Evolutionary conservation across 2,797 vertebrate species (phyloP), one percentile per base, ranked within the genome.

Genomic region (Enteromius afrohamiltoni): DNA sequence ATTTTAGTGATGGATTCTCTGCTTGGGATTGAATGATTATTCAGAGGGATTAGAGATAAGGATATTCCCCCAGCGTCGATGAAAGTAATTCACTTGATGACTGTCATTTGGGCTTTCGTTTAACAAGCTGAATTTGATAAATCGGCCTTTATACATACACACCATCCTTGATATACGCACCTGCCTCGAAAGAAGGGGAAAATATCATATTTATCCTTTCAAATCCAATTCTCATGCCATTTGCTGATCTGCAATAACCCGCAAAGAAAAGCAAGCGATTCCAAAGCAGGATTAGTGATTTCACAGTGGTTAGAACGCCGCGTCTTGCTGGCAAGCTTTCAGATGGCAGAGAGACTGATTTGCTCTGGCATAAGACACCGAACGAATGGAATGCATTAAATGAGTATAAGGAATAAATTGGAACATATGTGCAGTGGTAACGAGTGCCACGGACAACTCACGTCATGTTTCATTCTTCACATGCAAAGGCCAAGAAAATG

Each of bases 211-310:
- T 82, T 79, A 85, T 86, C 45, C 29, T 13, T 76, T 81, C n/a
- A 85, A 88, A 90, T 86, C 80, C 77, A 84, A 86, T 42, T 90
- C 86, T 86, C 34, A 16, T 76, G 68, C 82, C 70, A 76, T 79
- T 79, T 79, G 13, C 69, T 87, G 85, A 89, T 91, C 83, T 88
- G 86, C 77, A 86, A 86, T 89, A 87, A 88, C 85, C 83, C 87
- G 76, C 74, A 65, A 79, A 90, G 85, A 79, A 89, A 45, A 80
- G 67, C 69, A 55, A 79, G 74, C 42, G 53, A 68, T 87, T 88
- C n/a, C 82, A 83, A 74, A 79, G 49, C 65, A 80, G 85, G 86
- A 89, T 89, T 87, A 89, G 23, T 53, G 79, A 70, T 87, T 87
- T 88, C 77, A 87, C 88, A 86, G 77, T 67, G 67, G 71, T 73